Conservation (phyloP, 2,888 invertebrate genomes). For the Liopterus haemorrhoidalis region DNA sequence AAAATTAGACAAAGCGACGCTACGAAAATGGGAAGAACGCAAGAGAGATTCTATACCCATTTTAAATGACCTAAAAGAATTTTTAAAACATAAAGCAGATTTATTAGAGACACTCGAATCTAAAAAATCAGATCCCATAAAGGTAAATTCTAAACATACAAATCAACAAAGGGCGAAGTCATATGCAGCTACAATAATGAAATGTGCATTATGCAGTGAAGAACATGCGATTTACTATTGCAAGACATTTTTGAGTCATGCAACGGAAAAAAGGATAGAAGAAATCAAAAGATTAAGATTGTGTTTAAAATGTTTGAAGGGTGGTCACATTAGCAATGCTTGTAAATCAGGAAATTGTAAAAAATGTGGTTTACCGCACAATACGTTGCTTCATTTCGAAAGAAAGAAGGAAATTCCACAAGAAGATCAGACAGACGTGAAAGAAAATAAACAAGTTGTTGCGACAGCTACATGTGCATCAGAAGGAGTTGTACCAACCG, state of each 20-base stretch:
- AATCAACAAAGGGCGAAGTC: too few relatives aligned
- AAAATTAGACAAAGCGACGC: not conserved
- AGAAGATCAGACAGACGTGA: not conserved
- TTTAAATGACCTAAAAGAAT: not conserved
- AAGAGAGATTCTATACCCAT: not conserved
- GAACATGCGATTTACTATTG: not conserved
- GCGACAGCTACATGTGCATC: too few relatives aligned
- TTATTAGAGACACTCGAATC: slow-evolving; percentile 1
- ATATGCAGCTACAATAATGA: too few relatives aligned
- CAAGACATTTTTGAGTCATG: not conserved
- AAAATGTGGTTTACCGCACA: not conserved
- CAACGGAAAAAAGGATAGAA: not conserved
- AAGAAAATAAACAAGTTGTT: too few relatives aligned
- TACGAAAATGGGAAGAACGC: slow-evolving; percentile 1
- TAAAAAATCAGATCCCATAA: not conserved
- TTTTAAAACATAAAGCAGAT: not conserved
- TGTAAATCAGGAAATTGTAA: slow-evolving; percentile 1
- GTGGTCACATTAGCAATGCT: not conserved
- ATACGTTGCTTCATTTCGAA: not conserved
- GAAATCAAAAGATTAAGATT: slow-evolving; percentile 1
- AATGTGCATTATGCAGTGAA: not conserved
- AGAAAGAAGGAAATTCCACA: slow-evolving; percentile 1
- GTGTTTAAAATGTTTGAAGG: slow-evolving; percentile 4
- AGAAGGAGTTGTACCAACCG: too few relatives aligned
- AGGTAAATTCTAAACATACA: too few relatives aligned